Conservation (phyloP, 2,888 invertebrate species). For the Hirtodrosophila duncani region DNA sequence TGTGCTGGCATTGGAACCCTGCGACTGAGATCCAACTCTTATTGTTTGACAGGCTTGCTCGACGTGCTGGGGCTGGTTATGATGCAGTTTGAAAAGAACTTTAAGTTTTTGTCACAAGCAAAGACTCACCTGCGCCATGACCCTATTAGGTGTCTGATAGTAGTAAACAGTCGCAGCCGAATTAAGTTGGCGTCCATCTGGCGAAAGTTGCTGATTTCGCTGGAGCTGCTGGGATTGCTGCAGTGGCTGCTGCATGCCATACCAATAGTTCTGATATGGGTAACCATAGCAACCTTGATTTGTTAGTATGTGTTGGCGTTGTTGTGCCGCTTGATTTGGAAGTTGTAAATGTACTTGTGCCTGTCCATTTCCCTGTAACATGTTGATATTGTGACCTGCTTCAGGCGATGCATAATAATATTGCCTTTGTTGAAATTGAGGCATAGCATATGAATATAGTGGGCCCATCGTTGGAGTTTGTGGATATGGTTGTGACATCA, state of each 20-base stretch:
- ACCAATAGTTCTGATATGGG: conserved; percentile 7
- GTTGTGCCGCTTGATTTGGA: too few species aligned
- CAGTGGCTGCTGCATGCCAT: conserved; percentile 2
- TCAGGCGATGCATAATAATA: conserved; percentile 13
- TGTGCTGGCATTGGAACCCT: not conserved
- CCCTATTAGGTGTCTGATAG: not conserved
- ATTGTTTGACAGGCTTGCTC: not conserved
- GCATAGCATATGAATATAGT: not conserved
- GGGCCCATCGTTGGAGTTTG: not conserved
- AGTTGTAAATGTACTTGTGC: too few species aligned
- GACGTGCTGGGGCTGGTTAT: not conserved
- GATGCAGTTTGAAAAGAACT: not conserved
- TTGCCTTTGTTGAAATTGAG: not conserved
- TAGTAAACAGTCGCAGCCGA: not conserved
- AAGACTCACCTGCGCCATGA: not conserved
- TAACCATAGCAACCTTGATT: too few species aligned
- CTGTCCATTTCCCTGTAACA: not conserved
- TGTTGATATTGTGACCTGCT: too few species aligned
- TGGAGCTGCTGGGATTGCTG: not conserved
- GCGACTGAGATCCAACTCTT: not conserved
- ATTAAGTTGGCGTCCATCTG: not conserved
- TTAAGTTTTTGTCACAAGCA: too few species aligned
- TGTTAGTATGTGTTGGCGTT: too few species aligned
- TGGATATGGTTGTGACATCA: not conserved
- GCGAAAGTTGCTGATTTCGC: not conserved